phyloP scores from a whole-genome alignment of 2,113 vertebrate species.

The human (Homo sapiens) region DNA sequence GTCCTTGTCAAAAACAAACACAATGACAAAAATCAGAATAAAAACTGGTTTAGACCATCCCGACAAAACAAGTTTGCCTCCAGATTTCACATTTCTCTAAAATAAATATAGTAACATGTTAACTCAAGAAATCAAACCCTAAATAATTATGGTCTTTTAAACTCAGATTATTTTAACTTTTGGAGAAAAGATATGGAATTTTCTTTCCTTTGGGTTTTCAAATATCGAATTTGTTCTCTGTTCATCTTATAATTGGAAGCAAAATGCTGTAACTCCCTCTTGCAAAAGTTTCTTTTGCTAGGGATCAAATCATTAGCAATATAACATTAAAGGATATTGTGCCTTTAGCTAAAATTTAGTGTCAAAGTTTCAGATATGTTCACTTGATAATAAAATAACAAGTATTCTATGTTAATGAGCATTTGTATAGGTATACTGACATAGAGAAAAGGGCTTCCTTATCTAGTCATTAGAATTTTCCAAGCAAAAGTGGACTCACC shows the following conservation, averaged over 20 bases:
- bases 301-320: not conserved
- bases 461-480: not conserved
- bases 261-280: not conserved
- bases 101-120: not conserved
- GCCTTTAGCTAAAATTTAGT: not conserved
- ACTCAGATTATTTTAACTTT: constrained; percentile 42
- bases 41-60: not conserved
- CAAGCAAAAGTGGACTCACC: not conserved
- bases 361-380: not conserved
- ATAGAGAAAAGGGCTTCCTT: not conserved
- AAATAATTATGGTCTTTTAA: constrained; percentile 33
- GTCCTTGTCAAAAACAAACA: not conserved
- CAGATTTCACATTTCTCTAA: not conserved
- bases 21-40: not conserved
- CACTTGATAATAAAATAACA: not conserved
- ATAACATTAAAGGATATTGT: not conserved
- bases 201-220: constrained; percentile 39
- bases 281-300: not conserved
- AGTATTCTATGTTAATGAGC: not conserved
- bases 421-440: not conserved
- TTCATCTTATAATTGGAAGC: constrained; percentile 50
- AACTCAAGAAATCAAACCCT: not conserved
- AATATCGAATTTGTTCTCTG: constrained; percentile 9
- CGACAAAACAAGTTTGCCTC: not conserved
- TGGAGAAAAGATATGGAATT: constrained; percentile 14